A percentile compares a stretch with the other conserved stretches of the same genome.
Evolutionary conservation across 64 coral and sea anemone species (phyloP).

Genomic region (Pachyseris speciosa): DNA sequence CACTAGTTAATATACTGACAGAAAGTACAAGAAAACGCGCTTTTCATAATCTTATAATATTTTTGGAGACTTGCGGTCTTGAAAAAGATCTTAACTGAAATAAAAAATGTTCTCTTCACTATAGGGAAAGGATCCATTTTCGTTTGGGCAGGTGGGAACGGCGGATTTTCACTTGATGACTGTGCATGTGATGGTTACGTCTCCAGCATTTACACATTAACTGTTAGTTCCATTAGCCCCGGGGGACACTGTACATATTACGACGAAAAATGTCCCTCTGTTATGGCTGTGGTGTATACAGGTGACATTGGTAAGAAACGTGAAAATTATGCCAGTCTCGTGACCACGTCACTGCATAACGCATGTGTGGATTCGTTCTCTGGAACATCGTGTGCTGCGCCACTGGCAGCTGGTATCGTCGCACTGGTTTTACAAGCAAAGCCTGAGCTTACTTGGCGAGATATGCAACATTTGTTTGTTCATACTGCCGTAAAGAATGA

Average conservation of each 20-base stretch:
- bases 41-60: no score
- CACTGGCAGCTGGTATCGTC: constrained; percentile 83
- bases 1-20: no score
- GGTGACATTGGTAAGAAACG: constrained; percentile 43
- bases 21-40: no score
- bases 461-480: constrained; percentile 82
- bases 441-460: constrained; percentile 80
- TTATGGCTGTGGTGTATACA: constrained; percentile 78
- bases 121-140: constrained; percentile 80
- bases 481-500: constrained; percentile 40
- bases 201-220: constrained; percentile 90
- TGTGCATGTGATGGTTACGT: constrained; percentile 90
- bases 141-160: constrained; percentile 92
- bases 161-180: constrained; percentile 51
- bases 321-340: not conserved
- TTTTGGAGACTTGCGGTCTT: no score
- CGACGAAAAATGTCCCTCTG: constrained; percentile 80
- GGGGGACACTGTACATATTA: constrained; percentile 64
- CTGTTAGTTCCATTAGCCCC: constrained; percentile 68
- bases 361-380: constrained; percentile 63
- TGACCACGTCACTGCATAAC: constrained; percentile 52
- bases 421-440: constrained; percentile 86
- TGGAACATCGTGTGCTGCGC: constrained; percentile 90
- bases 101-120: no score
- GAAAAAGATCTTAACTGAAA: no score